Evolutionary conservation across 2,113 vertebrate genomes (phyloP), one percentile per base, ranked within the genome.

Genomic region (Phrynocephalus versicolor): DNA sequence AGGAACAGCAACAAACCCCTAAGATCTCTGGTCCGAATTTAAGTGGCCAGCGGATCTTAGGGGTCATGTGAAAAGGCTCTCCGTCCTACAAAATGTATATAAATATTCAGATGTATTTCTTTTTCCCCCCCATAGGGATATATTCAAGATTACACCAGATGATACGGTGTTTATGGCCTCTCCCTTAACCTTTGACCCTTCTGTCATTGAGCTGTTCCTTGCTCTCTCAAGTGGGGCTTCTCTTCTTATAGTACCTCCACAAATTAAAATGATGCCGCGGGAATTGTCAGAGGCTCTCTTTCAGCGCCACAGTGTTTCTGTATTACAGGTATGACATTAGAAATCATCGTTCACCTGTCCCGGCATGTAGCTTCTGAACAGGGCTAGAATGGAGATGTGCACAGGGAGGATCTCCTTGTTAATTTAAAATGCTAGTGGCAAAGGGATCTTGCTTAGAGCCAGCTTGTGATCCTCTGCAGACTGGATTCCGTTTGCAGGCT

Each of bases 151-250:
- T 89, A 96, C 94, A 3, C 81, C 92, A 33, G 93, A 97, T 12
- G 99, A 99, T 90, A 71, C 97, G 82, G 94, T 99, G 0, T 98
- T 99, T 90, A 92, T 99, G 83, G 97, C 98, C 37, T 98, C 99
- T 21, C 97, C 98, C 25, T 93, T 99, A 84, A 99, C 98, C 3
- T 99, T 99, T 95, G 99, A 99, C 92, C 99, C 99, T 0, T 99
- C 99, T 4, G 97, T 98, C 87, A 96, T 99, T 91, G 99, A 99
- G 64, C 88, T 99, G 84, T 99, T 99, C 86, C 3, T 98, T 78
- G 95, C 98, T 35, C 92, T 99, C 14, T 96, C 97, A 1, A 97
- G 97, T 0, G 99, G 99, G 27, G 98, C 98, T 58, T 96, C 95
- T 87, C 95, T 99, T 82, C 97, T 99, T 39, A 87, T 99, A 0